Percentiles rank a stretch among this genome's conserved stretches.
Evolutionary conservation across 2,113 vertebrate species (phyloP).

Genomic region (Rhabdornis inornatus): DNA sequence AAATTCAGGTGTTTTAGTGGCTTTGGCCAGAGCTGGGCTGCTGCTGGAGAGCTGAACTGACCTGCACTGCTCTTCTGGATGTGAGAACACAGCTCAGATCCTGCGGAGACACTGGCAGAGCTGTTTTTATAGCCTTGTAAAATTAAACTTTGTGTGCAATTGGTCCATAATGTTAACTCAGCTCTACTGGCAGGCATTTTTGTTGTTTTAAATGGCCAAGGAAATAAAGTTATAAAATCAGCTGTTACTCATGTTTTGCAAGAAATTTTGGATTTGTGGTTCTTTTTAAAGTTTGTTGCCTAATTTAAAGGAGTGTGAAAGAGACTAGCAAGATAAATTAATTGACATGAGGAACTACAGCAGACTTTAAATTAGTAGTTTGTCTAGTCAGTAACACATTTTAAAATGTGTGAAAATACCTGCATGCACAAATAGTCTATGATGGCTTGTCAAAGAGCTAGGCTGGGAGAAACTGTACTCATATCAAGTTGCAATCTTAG

Average conservation of each 20-base stretch:
- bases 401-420: conserved; percentile 30
- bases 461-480: background rate
- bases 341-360: background rate
- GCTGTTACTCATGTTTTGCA: background rate
- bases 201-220: background rate
- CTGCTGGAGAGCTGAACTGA: background rate
- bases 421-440: background rate
- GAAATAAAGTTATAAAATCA: conserved; percentile 11
- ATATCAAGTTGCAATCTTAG: background rate
- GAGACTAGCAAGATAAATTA: background rate
- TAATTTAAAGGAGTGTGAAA: conserved; percentile 29
- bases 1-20: background rate
- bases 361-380: conserved; percentile 9
- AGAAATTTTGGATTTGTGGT: background rate
- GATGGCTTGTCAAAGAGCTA: conserved; percentile 1
- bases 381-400: background rate
- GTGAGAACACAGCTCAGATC: background rate
- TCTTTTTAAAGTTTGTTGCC: background rate
- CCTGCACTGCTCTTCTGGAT: background rate
- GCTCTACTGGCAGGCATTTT: background rate
- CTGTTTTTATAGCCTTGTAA: background rate
- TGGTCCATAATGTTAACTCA: background rate
- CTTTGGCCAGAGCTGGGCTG: background rate
- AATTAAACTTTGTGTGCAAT: background rate
- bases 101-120: background rate